These are phyloP conservation scores for Stictonetta naevosa DNA, from an alignment of 2,113 vertebrate genomes.

Conservation along the genomic window DNA sequence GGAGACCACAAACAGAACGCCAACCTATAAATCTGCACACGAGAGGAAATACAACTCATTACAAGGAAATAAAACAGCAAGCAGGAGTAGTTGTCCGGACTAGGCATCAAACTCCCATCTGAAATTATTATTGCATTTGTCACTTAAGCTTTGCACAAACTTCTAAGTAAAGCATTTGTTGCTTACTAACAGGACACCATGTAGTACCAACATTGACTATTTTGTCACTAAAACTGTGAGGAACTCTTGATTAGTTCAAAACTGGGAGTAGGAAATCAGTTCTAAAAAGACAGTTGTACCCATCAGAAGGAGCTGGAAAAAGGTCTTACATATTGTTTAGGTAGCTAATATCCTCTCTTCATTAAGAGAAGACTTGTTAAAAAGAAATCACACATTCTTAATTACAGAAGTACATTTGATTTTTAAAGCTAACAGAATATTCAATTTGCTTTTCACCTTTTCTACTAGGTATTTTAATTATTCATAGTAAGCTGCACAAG, in stretches of 20 bases:
- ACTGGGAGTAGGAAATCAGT: background rate
- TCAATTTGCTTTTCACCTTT: background rate
- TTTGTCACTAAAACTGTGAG: background rate
- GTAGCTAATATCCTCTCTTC: background rate
- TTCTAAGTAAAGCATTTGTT: background rate
- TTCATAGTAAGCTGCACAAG: background rate
- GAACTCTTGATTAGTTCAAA: background rate
- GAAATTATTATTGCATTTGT: background rate
- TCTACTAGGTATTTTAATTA: background rate
- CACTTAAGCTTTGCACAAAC: background rate
- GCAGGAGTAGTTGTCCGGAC: constrained; percentile 2
- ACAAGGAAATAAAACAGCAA: constrained; percentile 31
- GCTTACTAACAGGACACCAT: background rate
- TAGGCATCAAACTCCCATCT: background rate
- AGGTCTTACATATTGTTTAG: background rate
- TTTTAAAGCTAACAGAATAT: background rate
- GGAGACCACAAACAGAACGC: constrained; percentile 30
- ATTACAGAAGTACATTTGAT: background rate
- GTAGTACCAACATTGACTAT: background rate
- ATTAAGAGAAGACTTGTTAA: background rate
- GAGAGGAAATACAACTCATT: constrained; percentile 9
- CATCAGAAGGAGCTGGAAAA: background rate
- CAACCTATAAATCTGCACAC: background rate
- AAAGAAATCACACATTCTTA: background rate
- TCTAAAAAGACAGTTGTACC: background rate